Evolutionary conservation across 2,113 vertebrate species (phyloP), one percentile per base, ranked within the genome.

Genomic region (Charina bottae): DNA sequence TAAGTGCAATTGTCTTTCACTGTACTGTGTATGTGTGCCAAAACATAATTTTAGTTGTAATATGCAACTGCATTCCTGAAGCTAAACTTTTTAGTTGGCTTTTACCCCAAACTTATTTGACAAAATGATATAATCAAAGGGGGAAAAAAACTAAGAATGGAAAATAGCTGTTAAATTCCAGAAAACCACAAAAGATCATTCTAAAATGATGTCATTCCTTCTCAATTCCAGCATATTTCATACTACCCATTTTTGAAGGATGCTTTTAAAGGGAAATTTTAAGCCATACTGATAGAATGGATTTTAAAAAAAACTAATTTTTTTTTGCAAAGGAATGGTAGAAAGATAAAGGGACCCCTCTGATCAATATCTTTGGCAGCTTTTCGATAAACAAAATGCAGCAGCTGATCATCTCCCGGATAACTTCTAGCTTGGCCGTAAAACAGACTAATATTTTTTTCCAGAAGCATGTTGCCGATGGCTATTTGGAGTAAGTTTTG

Each of bases 1-100:
- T 17, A 60, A 56, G 19, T 72, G 49, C 28, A 85, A 23, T 83
- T 59, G 11, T 23, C 17, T 3, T 9, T 17, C 56, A 58, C 23
- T 33, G 46, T 60, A 2, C 84, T 62, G 46, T 83, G 24, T 62
- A 10, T 62, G 12, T 87, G 46, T n/a, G 58, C 28, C 53, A 86
- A 26, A 56, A 21, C 88, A 49, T 68, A 21, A 15, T 78, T 95
- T 95, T 85, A 85, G 17, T 0, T 91, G 4, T 42, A 90, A 92
- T 85, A 89, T 26, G 58, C 85, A 64, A 23, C 24, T 55, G 37
- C 17, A 28, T 58, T 83, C 58, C 4, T 5, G 5, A 8, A 42
- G 13, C 3, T 8, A 4, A 15, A 62, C 5, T 3, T 53, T 49
- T 0, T 21, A 89, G 68, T 68, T 92, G 90, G 86, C 33, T 85